Base-by-base conservation (phyloP, 2,797 vertebrate species). In the Caiman crocodilus region DNA sequence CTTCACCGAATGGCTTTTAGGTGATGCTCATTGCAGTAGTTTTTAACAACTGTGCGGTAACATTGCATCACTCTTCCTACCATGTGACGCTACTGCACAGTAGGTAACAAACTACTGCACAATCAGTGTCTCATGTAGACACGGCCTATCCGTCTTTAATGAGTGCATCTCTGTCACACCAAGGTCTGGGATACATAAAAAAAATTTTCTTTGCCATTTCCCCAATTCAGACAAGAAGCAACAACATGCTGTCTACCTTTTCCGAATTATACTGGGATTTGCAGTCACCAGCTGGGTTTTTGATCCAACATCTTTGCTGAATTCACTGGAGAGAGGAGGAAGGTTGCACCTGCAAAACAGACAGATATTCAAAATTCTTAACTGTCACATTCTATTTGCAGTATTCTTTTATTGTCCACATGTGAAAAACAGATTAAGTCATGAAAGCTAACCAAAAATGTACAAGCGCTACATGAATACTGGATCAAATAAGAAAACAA, bases 241-340 rank as follows among this genome's bases (percentile, higher is more conserved):
- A 93, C 13, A 88, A 83, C 4, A 20, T 9, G 26, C 10, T 86
- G 50, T 90, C 96, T 98, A 99, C 99, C 99, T 99, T 96, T 99
- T 99, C 96, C 99, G 98, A 85, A 99, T 99, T 94, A 99, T 99
- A 97, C 99, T 99, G 90, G 99, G 99, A 96, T 99, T 99, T 82
- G 99, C 99, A 18, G 99, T 99, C 84, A 99, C 99, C 96, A 99
- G 96, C 73, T 99, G 98, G 6, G 99, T 99, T 97, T 96, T 99
- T 58, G 95, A 98, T 82, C 99, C 99, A 59, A 99, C 99, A 0
- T 99, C 99, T 59, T 97, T 98, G 88, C 97, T 98, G 85, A 99
- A 99, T 81, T 98, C 97, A 89, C 98, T 98, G 85, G 98, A 99
- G 2, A 99, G 97, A 2, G 99, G 99, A 55, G 99, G 99, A 65